Base-by-base conservation (phyloP, 2,113 vertebrate species). In the Oenanthe oenanthe region DNA sequence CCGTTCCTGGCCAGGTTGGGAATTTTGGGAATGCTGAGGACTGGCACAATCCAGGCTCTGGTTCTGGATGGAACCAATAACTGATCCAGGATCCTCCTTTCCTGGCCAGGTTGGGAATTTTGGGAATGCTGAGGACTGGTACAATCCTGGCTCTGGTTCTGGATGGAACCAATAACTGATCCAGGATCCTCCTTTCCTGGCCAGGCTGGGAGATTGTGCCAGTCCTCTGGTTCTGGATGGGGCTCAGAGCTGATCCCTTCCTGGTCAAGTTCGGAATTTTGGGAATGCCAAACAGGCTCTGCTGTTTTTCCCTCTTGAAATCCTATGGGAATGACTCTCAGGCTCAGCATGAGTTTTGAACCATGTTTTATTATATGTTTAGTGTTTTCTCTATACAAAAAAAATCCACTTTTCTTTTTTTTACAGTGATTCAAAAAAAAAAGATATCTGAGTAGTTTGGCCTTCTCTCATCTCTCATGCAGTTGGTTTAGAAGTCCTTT, bases 341-440 rank as follows among this genome's bases (percentile, higher is more conserved):
- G 79, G 62, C 92, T 60, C 20, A 9, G 83, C 22, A 1, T 51
- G 91, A 84, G 25, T 97, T 98, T 94, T 97, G 97, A 97, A 96
- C 96, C 96, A 97, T 73, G 92, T 96, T 97, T 98, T 98, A 98
- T 98, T 98, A 97, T 97, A 97, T 61, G 97, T 97, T 98, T 98
- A 98, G 97, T 98, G 98, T 98, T 98, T 97, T 98, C 94, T 97
- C 97, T 97, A 98, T 98, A 98, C 97, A 98, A 98, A 98, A 98
- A 98, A 98, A 97, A 94, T 93, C 95, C 94, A 61, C 56, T 96
- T 77, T 86, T 96, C 96, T 14, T 50, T 50, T 95, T 97, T 97
- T 96, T 97, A 97, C 97, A 98, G 97, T 97, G 97, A 96, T 97
- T 97, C 87, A 80, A 95, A 97, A 97, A 54, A 28, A 19, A 13